Evolutionary conservation across 2,113 vertebrate genomes (phyloP), one percentile per base, ranked within the genome.

Genomic region (Vireo altiloquus): DNA sequence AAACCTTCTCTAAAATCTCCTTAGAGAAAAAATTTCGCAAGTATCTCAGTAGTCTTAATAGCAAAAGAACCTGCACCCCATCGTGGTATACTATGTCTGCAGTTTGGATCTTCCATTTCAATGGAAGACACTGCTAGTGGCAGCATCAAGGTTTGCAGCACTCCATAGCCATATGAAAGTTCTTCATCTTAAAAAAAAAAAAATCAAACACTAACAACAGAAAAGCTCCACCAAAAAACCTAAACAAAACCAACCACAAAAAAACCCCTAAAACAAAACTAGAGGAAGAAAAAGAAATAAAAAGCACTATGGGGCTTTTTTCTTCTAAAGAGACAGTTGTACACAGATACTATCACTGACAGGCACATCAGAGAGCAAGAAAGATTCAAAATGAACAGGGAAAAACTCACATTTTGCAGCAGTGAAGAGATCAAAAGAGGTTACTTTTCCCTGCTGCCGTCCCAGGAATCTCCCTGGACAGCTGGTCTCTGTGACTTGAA

Each of bases 381-480:
- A 66, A 39, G 82, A 93, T 78, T 66, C 49, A 64, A 92, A 97
- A 78, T 0, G 31, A 83, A 53, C 7, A n/a, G n/a, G 27, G 15
- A 17, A 92, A 84, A 84, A 47, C 18, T 84, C 47, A 54, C 54
- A 84, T 66, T 88, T 69, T 74, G 44, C 66, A 96, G 28, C 44
- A 46, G 89, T 37, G 75, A 57, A 66, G 50, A 95, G 96, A 93
- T 87, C 53, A 96, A 90, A 95, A 94, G 87, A 92, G 92, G 91
- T 70, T 95, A 95, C 74, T 85, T 91, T 56, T 89, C 30, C 42
- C 86, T 60, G 47, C 77, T 96, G 61, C 89, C 0, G 7, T 95
- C 46, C 87, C 56, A 93, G 84, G 47, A 40, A 87, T 89, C 83
- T 97, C 44, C 65, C 90, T 79, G 85, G 92, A 93, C 87, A 95